Evolutionary conservation across 2,888 invertebrate genomes (phyloP), one percentile per base, ranked within the genome.

Genomic region (Drosophila pegasa): DNA sequence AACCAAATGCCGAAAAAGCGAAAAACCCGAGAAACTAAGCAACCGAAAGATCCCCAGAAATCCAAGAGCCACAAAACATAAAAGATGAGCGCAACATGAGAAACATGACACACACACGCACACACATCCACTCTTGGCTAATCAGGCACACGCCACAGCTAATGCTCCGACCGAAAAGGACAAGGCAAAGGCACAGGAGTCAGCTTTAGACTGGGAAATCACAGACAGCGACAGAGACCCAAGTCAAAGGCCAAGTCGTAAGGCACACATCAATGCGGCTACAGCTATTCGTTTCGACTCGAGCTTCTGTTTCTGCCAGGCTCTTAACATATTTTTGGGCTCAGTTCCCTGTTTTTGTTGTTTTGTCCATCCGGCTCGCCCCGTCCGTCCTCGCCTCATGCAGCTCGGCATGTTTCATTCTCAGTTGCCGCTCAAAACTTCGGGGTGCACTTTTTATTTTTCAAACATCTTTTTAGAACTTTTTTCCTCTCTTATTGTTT

Each of bases 251-350:
- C 29, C 64, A 77, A 72, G 77, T 77, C 73, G 80, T 71, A 75
- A 77, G 81, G 78, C 81, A 63, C 78, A 63, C 78, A 81, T 86
- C 84, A 75, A 80, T 80, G 78, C 47, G 56, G 58, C 70, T 51
- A 14, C 50, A 37, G 18, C 48, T 18, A 25, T 37, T 33, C n/a
- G 22, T 31, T 20, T 12, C 20, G 47, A 47, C 31, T 48, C 20
- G n/a, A 33, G 48, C 48, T 62, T 67, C 58, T 61, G 69, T 55
- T 73, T 55, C 73, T 72, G 75, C 57, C 77, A 72, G 73, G 60
- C 75, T 68, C 60, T 75, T 64, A 78, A 69, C 75, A 68, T 78
- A 78, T 85, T 75, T 75, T 68, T 59, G 47, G 51, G 48, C 59
- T 71, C 51, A 35, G 41, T 47, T 43, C 9, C 16, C 43, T n/a